phyloP scores from a whole-genome alignment of 2,888 invertebrate genomes.

The Tetanocera ferruginea region DNA sequence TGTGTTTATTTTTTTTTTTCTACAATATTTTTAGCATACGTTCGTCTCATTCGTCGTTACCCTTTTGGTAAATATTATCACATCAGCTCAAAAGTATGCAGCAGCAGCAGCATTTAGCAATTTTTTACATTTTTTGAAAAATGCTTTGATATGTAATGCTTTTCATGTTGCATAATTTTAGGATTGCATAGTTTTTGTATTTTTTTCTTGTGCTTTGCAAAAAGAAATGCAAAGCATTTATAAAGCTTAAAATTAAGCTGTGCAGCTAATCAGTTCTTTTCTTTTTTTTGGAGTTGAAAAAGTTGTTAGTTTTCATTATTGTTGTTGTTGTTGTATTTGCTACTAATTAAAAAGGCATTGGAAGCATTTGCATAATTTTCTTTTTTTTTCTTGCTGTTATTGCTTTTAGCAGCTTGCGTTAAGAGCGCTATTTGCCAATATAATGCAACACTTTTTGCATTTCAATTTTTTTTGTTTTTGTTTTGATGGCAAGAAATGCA shows the following conservation, averaged over 20 bases:
- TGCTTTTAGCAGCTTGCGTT: not conserved
- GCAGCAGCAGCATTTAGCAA: not conserved
- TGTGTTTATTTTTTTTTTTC: not conserved
- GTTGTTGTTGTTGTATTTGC: conserved; percentile 1
- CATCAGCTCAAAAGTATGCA: conserved; percentile 22
- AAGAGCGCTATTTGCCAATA: not conserved
- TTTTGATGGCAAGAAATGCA: too few species aligned
- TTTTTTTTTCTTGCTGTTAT: not conserved
- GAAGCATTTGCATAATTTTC: not conserved
- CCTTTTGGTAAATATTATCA: conserved; percentile 24
- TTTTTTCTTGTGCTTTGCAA: not conserved
- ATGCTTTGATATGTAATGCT: not conserved
- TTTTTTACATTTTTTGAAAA: not conserved
- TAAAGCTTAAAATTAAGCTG: conserved; percentile 15
- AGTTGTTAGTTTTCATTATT: not conserved
- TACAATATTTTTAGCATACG: not conserved
- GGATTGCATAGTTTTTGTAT: not conserved
- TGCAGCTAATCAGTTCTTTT: conserved; percentile 13
- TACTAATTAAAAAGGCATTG: conserved; percentile 32
- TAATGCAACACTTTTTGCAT: not conserved
- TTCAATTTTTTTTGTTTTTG: not conserved
- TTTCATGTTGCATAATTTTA: conserved; percentile 14
- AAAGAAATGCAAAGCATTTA: conserved; percentile 3
- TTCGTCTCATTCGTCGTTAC: not conserved
- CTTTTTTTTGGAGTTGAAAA: not conserved